Evolutionary conservation across 2,888 invertebrate species (phyloP).

Genomic region (Cremastinae sp.): DNA sequence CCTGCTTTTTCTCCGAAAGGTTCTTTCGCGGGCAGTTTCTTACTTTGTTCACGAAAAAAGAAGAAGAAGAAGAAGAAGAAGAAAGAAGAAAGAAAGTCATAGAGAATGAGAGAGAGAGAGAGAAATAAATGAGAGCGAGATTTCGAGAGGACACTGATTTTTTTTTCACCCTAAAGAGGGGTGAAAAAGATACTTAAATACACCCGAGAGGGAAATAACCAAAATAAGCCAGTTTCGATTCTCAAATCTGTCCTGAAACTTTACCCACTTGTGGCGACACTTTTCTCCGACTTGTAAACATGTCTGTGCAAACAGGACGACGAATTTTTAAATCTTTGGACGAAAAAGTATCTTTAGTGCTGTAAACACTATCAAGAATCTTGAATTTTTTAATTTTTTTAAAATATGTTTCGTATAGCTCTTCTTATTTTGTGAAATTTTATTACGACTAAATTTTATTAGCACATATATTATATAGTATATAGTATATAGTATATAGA

Average conservation of each 20-base stretch:
- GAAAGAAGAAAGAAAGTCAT: conserved; percentile 2
- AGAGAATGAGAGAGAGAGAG: conserved; percentile 25
- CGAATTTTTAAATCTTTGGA: no score
- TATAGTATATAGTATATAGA: no score
- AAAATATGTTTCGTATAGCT: no score
- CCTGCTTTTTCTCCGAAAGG: conserved; percentile 59
- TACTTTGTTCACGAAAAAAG: conserved; percentile 34
- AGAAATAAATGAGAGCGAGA: conserved; percentile 23
- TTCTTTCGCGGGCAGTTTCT: conserved; percentile 37
- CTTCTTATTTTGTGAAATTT: no score
- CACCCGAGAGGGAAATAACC: no score
- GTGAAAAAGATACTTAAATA: conserved; percentile 9
- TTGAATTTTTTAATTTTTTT: not conserved
- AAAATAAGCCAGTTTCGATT: no score
- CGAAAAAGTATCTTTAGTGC: no score
- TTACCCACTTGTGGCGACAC: not conserved
- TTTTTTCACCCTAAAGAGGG: conserved; percentile 6
- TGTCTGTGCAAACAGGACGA: no score
- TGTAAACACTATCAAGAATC: no score
- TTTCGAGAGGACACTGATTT: conserved; percentile 29
- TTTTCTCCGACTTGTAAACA: no score
- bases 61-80: conserved; percentile 19
- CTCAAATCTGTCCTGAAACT: not conserved
- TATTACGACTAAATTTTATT: no score
- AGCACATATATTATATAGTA: no score